A percentile compares a stretch with the other conserved stretches of the same genome.
These are phyloP conservation scores for Trachelus troglodyta DNA, from an alignment of 2,888 invertebrate species.

Conservation along the genomic window DNA sequence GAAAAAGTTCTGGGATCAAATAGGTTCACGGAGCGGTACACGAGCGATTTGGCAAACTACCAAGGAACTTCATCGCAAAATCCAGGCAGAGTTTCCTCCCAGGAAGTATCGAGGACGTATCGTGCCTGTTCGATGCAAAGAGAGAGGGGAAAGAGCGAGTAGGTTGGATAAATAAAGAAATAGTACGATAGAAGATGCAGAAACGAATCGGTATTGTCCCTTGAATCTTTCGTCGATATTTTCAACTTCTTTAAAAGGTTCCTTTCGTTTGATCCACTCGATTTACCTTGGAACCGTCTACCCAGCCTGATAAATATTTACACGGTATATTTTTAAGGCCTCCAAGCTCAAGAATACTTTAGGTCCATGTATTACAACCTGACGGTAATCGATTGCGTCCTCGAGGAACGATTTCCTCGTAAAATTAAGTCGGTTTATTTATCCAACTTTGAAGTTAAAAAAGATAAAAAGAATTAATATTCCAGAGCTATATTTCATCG, in stretches of 20 bases:
- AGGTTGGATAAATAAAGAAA: not conserved
- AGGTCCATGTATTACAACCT: not conserved
- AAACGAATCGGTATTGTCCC: not conserved
- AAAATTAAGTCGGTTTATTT: not conserved
- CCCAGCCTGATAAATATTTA: not conserved
- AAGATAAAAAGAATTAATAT: not conserved
- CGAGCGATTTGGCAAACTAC: conserved; percentile 77
- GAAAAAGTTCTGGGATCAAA: not conserved
- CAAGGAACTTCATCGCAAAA: conserved; percentile 66
- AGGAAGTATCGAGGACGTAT: conserved; percentile 26
- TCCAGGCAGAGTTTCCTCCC: conserved; percentile 25
- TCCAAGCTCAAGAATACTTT: not conserved
- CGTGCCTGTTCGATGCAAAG: not conserved
- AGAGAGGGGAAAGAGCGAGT: not conserved
- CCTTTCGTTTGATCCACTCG: not conserved
- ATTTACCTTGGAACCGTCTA: not conserved
- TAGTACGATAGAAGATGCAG: not conserved
- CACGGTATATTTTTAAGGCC: not conserved
- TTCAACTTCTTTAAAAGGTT: not conserved
- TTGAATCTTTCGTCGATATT: not conserved
- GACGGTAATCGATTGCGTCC: not conserved
- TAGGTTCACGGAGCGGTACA: conserved; percentile 3
- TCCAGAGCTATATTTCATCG: not conserved
- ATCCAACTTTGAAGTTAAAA: not conserved
- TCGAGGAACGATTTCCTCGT: not conserved